phyloP scores from a whole-genome alignment of 2,797 vertebrate species.

The Eutrigla gurnardus region DNA sequence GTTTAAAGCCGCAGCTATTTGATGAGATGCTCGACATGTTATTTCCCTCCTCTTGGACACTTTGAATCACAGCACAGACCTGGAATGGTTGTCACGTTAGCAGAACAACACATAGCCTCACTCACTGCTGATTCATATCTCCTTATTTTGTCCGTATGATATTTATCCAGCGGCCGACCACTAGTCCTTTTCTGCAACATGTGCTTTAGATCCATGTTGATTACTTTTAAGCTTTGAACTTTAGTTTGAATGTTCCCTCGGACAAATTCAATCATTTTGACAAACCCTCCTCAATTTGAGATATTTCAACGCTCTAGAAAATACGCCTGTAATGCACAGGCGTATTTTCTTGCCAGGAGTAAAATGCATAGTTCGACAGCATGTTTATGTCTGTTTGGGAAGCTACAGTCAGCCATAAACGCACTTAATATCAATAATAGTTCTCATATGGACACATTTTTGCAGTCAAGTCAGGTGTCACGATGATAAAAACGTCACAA shows the following conservation, averaged over 20 bases:
- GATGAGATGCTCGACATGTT: slow-evolving; percentile 54
- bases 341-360: neutral
- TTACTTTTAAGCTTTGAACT: neutral
- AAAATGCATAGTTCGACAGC: neutral
- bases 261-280: neutral
- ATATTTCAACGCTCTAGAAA: neutral
- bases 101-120: neutral
- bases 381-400: neutral
- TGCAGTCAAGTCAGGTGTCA: slow-evolving; percentile 15
- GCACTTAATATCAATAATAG: neutral
- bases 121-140: slow-evolving; percentile 9
- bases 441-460: neutral
- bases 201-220: neutral
- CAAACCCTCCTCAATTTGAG: neutral
- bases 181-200: neutral
- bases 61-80: slow-evolving; percentile 36
- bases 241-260: neutral
- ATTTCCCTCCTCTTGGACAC: slow-evolving; percentile 42
- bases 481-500: slow-evolving; percentile 8
- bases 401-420: too few species aligned
- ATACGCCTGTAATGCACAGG: neutral
- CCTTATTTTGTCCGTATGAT: neutral
- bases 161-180: neutral
- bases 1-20: slow-evolving; percentile 57
- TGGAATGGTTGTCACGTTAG: slow-evolving; percentile 12